These are phyloP conservation scores for Tokudaia muenninki DNA, from an alignment of 2,797 vertebrate genomes.

Conservation along the genomic window DNA sequence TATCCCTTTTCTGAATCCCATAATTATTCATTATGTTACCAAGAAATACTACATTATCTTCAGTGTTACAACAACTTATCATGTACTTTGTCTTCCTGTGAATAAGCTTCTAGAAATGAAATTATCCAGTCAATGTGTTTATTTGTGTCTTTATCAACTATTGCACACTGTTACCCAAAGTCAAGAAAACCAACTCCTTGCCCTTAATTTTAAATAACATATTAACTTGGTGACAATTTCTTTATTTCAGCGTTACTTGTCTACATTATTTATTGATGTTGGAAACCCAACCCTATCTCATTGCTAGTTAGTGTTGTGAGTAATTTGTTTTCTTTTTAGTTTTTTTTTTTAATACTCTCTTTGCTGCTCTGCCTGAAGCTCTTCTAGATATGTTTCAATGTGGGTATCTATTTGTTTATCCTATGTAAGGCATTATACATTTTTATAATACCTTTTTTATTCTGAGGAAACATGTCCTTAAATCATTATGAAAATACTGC, in stretches of 20 bases:
- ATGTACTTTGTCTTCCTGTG: conserved; percentile 19
- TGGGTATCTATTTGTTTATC: neutral
- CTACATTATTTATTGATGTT: neutral
- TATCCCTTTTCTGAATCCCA: conserved; percentile 19
- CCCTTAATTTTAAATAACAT: conserved; percentile 21
- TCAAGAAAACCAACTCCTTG: conserved; percentile 20
- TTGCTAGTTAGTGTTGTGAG: neutral
- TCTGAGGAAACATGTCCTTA: conserved; percentile 45
- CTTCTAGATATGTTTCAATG: neutral
- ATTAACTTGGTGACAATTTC: conserved; percentile 33
- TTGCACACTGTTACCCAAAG: conserved; percentile 32
- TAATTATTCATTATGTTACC: neutral
- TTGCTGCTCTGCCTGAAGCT: conserved; percentile 2
- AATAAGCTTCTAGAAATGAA: conserved; percentile 25
- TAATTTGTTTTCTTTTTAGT: conserved; percentile 29
- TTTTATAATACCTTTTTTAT: neutral
- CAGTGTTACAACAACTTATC: conserved; percentile 1
- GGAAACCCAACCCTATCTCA: neutral
- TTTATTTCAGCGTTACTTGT: neutral
- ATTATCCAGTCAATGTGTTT: neutral
- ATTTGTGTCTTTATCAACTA: conserved; percentile 44
- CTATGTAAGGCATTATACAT: neutral
- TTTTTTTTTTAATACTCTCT: neutral
- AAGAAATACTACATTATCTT: conserved; percentile 1
- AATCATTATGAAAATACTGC: conserved; percentile 40